Evolutionary conservation across 1,140 invertebrate genomes (phyloP).

Genomic region (Andrena cerasifolii): DNA sequence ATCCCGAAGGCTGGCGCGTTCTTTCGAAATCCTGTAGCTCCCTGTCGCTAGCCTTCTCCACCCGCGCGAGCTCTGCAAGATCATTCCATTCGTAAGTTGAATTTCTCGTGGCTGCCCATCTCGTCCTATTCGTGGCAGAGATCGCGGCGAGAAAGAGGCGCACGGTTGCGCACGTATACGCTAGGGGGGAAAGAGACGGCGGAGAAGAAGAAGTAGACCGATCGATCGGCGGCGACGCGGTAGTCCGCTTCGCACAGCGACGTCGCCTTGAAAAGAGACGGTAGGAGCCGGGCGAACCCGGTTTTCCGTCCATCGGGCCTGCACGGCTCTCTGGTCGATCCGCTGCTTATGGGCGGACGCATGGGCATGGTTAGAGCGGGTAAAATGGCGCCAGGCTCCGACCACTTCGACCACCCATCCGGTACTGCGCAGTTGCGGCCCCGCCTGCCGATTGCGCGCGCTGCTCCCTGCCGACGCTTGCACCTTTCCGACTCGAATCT

Average conservation of each 20-base stretch:
- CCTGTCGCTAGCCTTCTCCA: no score
- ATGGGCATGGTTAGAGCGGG: constrained; percentile 17
- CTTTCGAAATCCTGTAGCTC: no score
- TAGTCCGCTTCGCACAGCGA: constrained; percentile 39
- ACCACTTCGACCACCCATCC: constrained; percentile 11
- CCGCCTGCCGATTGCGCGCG: constrained; percentile 52
- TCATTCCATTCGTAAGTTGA: no score
- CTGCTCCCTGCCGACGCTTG: not conserved
- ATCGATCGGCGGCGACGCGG: constrained; percentile 56
- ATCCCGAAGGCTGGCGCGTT: no score
- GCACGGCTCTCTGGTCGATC: constrained; percentile 53
- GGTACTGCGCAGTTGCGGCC: constrained; percentile 51
- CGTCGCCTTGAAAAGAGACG: constrained; percentile 33
- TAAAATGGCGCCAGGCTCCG: constrained; percentile 59
- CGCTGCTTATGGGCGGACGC: constrained; percentile 21
- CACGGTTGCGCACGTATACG: no score
- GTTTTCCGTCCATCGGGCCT: constrained; percentile 40
- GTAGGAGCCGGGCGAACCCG: constrained; percentile 29
- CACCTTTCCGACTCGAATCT: constrained; percentile 27
- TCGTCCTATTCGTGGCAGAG: not conserved
- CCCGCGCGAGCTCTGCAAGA: not conserved
- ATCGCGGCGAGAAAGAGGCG: constrained; percentile 5
- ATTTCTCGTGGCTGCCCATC: no score
- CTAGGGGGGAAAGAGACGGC: not conserved
- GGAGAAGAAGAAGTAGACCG: constrained; percentile 24